Evolutionary conservation across 1,140 invertebrate species (phyloP).

Genomic region (Ctenoplectra terminalis): DNA sequence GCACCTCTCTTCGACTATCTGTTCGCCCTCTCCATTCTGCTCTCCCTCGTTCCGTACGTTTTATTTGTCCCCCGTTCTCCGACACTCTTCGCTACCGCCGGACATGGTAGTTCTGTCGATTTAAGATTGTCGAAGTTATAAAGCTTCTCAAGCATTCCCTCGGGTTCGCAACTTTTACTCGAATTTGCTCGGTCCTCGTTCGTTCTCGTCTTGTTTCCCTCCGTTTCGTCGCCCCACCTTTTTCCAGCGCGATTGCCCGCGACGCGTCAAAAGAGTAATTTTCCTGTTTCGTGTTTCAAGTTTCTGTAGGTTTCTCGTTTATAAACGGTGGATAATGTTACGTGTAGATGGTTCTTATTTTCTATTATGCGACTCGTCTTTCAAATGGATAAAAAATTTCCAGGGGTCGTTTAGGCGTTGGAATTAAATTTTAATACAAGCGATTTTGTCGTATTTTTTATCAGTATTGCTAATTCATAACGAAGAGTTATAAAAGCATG

Average conservation of each 20-base stretch:
- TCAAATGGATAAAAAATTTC: no score
- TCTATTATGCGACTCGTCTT: no score
- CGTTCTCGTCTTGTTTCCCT: slow-evolving; percentile 23
- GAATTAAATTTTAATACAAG: no score
- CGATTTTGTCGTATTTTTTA: no score
- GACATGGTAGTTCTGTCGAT: slow-evolving; percentile 67
- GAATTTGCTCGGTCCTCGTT: slow-evolving; percentile 48
- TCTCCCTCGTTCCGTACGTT: slow-evolving; percentile 23
- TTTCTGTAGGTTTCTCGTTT: slow-evolving; percentile 44
- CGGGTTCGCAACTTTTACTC: slow-evolving; percentile 65
- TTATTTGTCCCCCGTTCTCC: slow-evolving; percentile 21
- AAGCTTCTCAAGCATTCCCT: slow-evolving; percentile 71
- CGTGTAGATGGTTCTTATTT: no score
- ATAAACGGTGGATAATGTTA: slow-evolving; percentile 16
- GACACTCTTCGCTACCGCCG: slow-evolving; percentile 40
- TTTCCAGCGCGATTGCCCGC: slow-evolving; percentile 47
- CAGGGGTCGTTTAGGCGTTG: no score
- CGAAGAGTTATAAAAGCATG: not conserved
- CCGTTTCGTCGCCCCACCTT: not conserved
- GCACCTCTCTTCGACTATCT: slow-evolving; percentile 23
- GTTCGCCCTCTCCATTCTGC: not conserved
- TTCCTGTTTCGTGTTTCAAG: slow-evolving; percentile 45
- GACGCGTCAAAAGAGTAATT: slow-evolving; percentile 63
- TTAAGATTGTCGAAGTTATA: slow-evolving; percentile 72
- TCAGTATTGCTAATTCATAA: not conserved